These are phyloP conservation scores for Enteromius trimaculatus DNA, from an alignment of 2,797 vertebrate species.

Conservation along the genomic window DNA sequence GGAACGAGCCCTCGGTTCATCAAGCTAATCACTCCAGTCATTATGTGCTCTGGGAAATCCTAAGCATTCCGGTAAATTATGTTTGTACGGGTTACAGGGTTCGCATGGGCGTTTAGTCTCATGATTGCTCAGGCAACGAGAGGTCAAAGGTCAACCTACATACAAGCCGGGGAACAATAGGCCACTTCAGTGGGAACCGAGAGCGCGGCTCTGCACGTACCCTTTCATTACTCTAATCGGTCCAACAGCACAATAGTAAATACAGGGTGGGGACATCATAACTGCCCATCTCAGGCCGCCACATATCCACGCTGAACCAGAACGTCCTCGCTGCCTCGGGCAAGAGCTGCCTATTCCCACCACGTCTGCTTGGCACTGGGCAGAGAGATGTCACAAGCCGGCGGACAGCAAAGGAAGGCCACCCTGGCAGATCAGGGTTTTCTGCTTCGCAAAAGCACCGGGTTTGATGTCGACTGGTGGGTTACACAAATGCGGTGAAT, in stretches of 20 bases:
- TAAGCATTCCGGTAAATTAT: background rate
- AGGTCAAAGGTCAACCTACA: constrained; percentile 75
- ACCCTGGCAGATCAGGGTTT: constrained; percentile 52
- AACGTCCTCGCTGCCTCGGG: constrained; percentile 71
- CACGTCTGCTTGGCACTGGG: constrained; percentile 56
- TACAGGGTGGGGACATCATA: constrained; percentile 72
- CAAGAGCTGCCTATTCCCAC: constrained; percentile 66
- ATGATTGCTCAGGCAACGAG: constrained; percentile 66
- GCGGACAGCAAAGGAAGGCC: constrained; percentile 62
- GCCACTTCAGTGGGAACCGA: constrained; percentile 71
- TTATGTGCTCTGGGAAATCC: background rate
- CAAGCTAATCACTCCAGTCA: background rate
- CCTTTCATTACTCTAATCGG: constrained; percentile 78
- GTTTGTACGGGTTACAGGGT: constrained; percentile 33
- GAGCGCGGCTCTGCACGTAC: constrained; percentile 67
- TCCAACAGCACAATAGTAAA: constrained; percentile 71
- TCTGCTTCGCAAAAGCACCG: constrained; percentile 46
- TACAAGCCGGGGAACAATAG: constrained; percentile 71
- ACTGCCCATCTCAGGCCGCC: constrained; percentile 71
- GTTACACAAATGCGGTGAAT: constrained; percentile 54
- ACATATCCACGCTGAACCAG: constrained; percentile 68
- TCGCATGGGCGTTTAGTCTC: constrained; percentile 69
- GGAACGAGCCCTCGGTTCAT: background rate
- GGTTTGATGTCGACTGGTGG: constrained; percentile 54
- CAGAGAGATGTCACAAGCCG: constrained; percentile 60